Evolutionary conservation across 2,797 vertebrate genomes (phyloP).

Genomic region (Ctenopoma kingsleyae): DNA sequence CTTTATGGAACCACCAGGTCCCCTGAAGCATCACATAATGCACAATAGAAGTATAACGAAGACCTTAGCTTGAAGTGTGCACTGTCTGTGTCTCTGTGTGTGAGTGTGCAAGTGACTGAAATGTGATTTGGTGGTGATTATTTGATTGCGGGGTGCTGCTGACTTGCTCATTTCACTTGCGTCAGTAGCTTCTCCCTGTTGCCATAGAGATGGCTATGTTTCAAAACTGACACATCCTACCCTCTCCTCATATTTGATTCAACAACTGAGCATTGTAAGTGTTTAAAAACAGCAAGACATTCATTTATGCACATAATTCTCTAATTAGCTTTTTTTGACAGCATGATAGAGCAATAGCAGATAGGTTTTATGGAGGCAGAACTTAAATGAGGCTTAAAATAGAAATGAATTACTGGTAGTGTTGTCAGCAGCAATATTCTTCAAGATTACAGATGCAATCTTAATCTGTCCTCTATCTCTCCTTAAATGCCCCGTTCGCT

Average conservation of each 20-base stretch:
- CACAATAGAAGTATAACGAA: slow-evolving; percentile 60
- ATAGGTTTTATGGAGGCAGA: slow-evolving; percentile 27
- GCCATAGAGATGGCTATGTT: slow-evolving; percentile 73
- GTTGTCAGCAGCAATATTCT: slow-evolving; percentile 70
- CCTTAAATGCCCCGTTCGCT: slow-evolving; percentile 76
- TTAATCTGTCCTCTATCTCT: slow-evolving; percentile 83
- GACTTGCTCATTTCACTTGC: slow-evolving; percentile 65
- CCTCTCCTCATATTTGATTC: slow-evolving; percentile 53
- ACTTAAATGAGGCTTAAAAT: slow-evolving; percentile 53
- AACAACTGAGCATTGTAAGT: slow-evolving; percentile 48
- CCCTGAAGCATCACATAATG: slow-evolving; percentile 52
- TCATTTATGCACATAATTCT: slow-evolving; percentile 56
- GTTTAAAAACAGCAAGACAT: slow-evolving; percentile 62
- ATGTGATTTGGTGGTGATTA: slow-evolving; percentile 74
- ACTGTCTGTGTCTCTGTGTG: slow-evolving; percentile 9
- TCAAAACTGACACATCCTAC: slow-evolving; percentile 64
- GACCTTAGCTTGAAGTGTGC: slow-evolving; percentile 28
- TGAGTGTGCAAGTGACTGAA: slow-evolving; percentile 37
- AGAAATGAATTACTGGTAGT: slow-evolving; percentile 51
- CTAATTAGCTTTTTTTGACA: slow-evolving; percentile 50
- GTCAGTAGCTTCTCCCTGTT: slow-evolving; percentile 71
- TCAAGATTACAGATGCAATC: slow-evolving; percentile 79
- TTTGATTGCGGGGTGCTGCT: slow-evolving; percentile 72
- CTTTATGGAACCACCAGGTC: slow-evolving; percentile 61
- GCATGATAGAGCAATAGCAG: slow-evolving; percentile 32